Conservation (phyloP, 2,888 invertebrate species). For the Diabrotica balteata region DNA sequence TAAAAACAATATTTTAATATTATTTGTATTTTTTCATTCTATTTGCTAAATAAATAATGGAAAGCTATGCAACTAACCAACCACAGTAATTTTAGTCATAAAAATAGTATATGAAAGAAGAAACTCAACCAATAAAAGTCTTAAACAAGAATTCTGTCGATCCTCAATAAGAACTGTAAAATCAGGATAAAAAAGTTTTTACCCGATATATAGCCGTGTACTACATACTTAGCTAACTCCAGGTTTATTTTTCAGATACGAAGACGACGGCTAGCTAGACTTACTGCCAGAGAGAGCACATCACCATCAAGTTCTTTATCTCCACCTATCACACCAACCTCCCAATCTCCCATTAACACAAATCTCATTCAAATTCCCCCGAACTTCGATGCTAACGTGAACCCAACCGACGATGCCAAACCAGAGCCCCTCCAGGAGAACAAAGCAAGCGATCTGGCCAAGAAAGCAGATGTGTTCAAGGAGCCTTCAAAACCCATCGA, state of each 20-base stretch:
- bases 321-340: conserved; percentile 63
- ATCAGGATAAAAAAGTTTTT: too few species aligned
- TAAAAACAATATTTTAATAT: too few species aligned
- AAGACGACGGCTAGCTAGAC: conserved; percentile 75
- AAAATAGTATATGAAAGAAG: too few species aligned
- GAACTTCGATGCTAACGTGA: conserved; percentile 24
- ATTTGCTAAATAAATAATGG: too few species aligned
- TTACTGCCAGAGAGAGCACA: conserved; percentile 69
- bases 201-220: too few species aligned
- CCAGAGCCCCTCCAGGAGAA: conserved; percentile 11
- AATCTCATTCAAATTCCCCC: conserved; percentile 46
- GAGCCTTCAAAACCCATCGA: conserved; percentile 58
- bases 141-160: too few species aligned
- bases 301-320: conserved; percentile 61
- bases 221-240: too few species aligned
- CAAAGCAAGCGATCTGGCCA: conserved; percentile 30
- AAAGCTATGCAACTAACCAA: too few species aligned
- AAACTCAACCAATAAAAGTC: too few species aligned
- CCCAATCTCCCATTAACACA: conserved; percentile 53
- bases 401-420: conserved; percentile 24
- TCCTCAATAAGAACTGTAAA: too few species aligned
- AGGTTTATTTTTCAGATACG: conserved; percentile 67
- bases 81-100: too few species aligned
- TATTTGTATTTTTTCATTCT: too few species aligned
- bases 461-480: conserved; percentile 51